Percentiles rank a stretch among this genome's conserved stretches.
Evolutionary conservation across 2,888 invertebrate species (phyloP).

Genomic region (Phymatocera aterrima): DNA sequence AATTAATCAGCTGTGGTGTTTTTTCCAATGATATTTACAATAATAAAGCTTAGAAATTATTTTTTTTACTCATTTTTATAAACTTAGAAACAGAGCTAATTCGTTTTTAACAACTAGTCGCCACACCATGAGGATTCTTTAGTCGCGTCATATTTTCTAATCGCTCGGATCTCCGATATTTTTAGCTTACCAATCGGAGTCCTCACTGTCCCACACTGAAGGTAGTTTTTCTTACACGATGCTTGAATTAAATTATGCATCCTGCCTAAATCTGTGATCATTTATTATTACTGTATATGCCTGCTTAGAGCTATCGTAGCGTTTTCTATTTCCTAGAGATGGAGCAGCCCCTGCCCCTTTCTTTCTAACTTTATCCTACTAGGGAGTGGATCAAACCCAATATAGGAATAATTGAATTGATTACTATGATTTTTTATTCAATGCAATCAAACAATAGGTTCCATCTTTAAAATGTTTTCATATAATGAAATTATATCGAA

Average conservation of each 20-base stretch:
- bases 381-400: too few species aligned
- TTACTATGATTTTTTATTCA: background rate
- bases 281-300: slow-evolving; percentile 76
- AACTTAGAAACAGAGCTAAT: background rate
- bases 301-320: slow-evolving; percentile 79
- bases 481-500: slow-evolving; percentile 50
- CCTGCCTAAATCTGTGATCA: slow-evolving; percentile 59
- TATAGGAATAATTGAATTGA: background rate
- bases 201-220: slow-evolving; percentile 71
- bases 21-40: background rate
- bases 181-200: slow-evolving; percentile 73
- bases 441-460: slow-evolving; percentile 29
- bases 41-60: slow-evolving; percentile 29
- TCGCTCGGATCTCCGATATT: slow-evolving; percentile 68
- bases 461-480: slow-evolving; percentile 57
- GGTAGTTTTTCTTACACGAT: slow-evolving; percentile 67
- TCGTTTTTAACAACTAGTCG: background rate
- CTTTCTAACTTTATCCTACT: background rate
- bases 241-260: slow-evolving; percentile 65
- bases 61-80: background rate
- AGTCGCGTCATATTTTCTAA: slow-evolving; percentile 62
- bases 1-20: slow-evolving; percentile 28
- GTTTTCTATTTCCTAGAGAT: slow-evolving; percentile 70
- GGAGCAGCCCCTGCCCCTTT: background rate
- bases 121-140: slow-evolving; percentile 24